These are phyloP conservation scores for Pseudois nayaur DNA, from an alignment of 2,113 vertebrate species.

Conservation along the genomic window DNA sequence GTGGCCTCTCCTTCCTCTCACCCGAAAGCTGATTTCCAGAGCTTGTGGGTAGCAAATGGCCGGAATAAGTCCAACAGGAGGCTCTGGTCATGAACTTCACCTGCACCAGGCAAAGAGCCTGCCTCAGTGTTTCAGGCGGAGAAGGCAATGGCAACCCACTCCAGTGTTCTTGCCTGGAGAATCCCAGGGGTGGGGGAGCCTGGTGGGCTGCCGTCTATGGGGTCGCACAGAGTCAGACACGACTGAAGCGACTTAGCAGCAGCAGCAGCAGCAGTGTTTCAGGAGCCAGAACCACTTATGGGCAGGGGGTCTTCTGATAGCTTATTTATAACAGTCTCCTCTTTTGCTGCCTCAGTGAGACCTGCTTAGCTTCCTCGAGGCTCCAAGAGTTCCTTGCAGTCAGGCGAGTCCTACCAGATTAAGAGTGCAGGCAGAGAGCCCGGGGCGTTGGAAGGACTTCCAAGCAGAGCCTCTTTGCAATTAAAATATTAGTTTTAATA, in stretches of 20 bases:
- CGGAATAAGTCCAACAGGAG: too few relatives aligned
- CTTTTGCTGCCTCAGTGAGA: background rate
- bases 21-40: background rate
- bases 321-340: background rate
- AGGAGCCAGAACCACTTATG: background rate
- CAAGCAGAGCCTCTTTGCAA: background rate
- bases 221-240: too few relatives aligned
- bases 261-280: background rate
- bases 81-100: background rate
- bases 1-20: background rate
- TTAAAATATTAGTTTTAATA: background rate
- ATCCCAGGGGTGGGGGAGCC: too few relatives aligned
- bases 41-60: fast-evolving
- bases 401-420: background rate
- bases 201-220: too few relatives aligned
- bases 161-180: too few relatives aligned
- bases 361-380: background rate
- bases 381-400: background rate
- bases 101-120: fast-evolving
- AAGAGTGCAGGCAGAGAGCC: background rate
- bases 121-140: background rate
- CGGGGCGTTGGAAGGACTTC: background rate
- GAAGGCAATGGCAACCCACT: too few relatives aligned
- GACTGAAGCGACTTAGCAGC: too few relatives aligned
- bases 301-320: background rate